Conservation (phyloP, 1,140 invertebrate species). For the Sinella curviseta region DNA sequence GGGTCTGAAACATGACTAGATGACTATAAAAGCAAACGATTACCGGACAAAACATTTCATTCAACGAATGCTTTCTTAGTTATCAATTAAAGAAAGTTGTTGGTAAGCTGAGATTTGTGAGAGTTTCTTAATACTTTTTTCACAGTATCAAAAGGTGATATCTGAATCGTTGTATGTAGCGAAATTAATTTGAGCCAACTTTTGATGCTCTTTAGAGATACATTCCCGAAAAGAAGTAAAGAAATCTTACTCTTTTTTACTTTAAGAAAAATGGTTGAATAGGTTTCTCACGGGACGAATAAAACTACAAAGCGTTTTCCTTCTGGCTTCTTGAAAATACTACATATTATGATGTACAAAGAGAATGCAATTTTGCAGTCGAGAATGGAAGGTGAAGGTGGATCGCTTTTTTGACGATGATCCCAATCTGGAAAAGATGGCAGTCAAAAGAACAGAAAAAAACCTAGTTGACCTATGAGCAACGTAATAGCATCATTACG, state of each 20-base stretch:
- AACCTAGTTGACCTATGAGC: not conserved
- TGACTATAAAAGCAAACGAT: too few species aligned
- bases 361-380: too few species aligned
- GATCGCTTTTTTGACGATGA: not conserved
- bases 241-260: not conserved
- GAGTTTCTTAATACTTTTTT: not conserved
- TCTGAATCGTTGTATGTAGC: not conserved
- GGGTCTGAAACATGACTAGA: too few species aligned
- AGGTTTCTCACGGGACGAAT: not conserved
- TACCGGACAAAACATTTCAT: too few species aligned
- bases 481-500: not conserved
- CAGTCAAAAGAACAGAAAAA: conserved; percentile 14
- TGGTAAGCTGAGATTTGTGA: conserved; percentile 4
- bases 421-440: conserved; percentile 4
- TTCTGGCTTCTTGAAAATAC: too few species aligned
- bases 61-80: too few species aligned
- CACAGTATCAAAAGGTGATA: not conserved
- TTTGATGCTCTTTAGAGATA: not conserved
- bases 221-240: not conserved
- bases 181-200: not conserved
- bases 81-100: too few species aligned
- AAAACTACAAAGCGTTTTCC: too few species aligned
- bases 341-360: too few species aligned
- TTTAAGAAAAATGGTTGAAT: not conserved
- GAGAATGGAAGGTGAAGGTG: conserved; percentile 7